A percentile compares a stretch with the other conserved stretches of the same genome.
phyloP scores from a whole-genome alignment of 2,888 invertebrate species.

The Eustalomyia histrio region DNA sequence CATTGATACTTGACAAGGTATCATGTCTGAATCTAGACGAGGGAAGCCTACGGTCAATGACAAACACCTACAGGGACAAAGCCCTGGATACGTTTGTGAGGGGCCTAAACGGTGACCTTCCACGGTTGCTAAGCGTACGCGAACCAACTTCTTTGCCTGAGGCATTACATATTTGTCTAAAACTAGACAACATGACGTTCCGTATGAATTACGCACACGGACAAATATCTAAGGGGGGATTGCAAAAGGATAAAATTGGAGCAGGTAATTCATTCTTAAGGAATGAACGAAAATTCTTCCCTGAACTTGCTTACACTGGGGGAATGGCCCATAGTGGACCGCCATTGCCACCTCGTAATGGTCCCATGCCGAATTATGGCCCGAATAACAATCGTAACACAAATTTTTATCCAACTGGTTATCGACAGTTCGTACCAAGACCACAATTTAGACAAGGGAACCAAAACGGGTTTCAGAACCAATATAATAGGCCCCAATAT shows the following conservation, averaged over 20 bases:
- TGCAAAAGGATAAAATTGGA: not conserved
- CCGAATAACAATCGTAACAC: too few relatives aligned
- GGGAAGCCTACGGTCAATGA: not conserved
- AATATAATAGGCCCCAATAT: too few relatives aligned
- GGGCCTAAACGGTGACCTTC: not conserved
- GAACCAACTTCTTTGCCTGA: not conserved
- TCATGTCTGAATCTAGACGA: too few relatives aligned
- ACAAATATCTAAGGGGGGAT: not conserved
- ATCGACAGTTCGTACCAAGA: too few relatives aligned
- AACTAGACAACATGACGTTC: conserved; percentile 4
- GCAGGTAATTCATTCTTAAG: too few relatives aligned
- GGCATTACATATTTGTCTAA: conserved; percentile 5
- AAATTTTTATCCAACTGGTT: too few relatives aligned
- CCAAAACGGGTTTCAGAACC: too few relatives aligned
- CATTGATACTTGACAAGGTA: conserved; percentile 24
- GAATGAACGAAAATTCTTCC: not conserved
- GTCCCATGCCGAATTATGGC: too few relatives aligned
- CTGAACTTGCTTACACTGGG: not conserved
- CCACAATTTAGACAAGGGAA: too few relatives aligned
- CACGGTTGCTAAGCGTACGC: too few relatives aligned
- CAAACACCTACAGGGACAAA: not conserved
- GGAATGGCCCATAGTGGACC: not conserved
- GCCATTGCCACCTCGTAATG: not conserved
- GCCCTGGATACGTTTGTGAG: not conserved
- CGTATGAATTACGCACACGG: conserved; percentile 8